phyloP scores from a whole-genome alignment of 1,140 invertebrate species.

The Apocrypta bakeri region DNA sequence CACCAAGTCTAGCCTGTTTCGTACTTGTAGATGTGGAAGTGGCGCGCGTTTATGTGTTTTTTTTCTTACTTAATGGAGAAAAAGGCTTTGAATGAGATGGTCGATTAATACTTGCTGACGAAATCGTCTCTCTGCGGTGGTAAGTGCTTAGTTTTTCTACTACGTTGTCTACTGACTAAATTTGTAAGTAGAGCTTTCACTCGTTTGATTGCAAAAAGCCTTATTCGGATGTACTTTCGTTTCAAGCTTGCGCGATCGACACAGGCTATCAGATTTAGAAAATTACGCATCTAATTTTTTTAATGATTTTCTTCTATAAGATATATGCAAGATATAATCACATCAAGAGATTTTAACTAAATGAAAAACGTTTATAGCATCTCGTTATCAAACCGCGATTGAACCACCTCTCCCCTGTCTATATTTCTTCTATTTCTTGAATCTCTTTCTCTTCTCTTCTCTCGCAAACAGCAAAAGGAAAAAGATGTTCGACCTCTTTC shows the following conservation, averaged over 20 bases:
- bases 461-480: conserved; percentile 1
- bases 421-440: background rate
- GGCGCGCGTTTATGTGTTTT: conserved; percentile 1
- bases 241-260: too few species aligned
- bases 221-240: conserved; percentile 54
- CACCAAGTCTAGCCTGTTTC: background rate
- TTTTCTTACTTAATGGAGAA: conserved; percentile 1
- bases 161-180: conserved; percentile 50
- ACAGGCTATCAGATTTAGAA: too few species aligned
- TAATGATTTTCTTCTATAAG: too few species aligned
- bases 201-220: conserved; percentile 62
- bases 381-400: conserved; percentile 43
- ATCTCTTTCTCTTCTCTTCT: conserved; percentile 3
- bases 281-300: too few species aligned
- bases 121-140: background rate
- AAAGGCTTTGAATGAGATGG: conserved; percentile 30
- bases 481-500: conserved; percentile 20
- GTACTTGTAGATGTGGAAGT: background rate
- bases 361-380: conserved; percentile 38
- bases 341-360: too few species aligned
- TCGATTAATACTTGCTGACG: conserved; percentile 19
- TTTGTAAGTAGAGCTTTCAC: conserved; percentile 63
- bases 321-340: too few species aligned
- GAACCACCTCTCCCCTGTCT: conserved; percentile 32
- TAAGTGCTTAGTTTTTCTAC: background rate